Conservation (phyloP, 2,113 vertebrate species). For the Apus apus region DNA sequence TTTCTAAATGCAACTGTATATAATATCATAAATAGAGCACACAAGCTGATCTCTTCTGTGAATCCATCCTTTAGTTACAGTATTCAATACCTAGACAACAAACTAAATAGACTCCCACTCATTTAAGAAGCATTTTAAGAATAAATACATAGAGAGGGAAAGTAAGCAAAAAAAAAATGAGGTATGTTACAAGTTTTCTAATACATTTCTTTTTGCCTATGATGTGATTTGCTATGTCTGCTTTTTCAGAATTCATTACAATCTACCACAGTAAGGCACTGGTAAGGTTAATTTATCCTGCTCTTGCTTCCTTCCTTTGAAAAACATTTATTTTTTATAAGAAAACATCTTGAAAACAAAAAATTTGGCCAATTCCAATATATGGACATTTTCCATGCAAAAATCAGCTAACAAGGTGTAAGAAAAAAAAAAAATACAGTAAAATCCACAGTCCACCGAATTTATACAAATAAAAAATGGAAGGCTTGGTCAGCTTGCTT, state of each 20-base stretch:
- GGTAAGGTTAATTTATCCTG: neutral
- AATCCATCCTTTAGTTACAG: neutral
- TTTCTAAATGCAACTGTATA: neutral
- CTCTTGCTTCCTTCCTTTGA: neutral
- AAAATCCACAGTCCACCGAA: neutral
- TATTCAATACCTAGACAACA: neutral
- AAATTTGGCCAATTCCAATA: neutral
- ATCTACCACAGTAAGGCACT: neutral
- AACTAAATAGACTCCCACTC: neutral
- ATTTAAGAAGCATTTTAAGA: neutral
- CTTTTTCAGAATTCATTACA: neutral
- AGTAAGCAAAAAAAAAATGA: neutral
- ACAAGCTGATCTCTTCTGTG: constrained; percentile 12
- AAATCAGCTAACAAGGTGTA: neutral
- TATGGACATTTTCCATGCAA: neutral
- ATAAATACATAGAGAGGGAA: neutral
- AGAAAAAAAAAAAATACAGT: neutral
- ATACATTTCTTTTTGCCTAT: neutral
- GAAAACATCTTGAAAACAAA: neutral
- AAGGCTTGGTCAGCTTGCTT: neutral
- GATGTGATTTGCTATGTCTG: neutral
- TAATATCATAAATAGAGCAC: neutral
- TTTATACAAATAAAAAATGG: neutral
- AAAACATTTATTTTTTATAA: neutral
- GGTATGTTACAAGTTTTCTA: neutral